These are phyloP conservation scores for Actinia equina DNA, from an alignment of 64 coral and sea anemone species.

Conservation along the genomic window DNA sequence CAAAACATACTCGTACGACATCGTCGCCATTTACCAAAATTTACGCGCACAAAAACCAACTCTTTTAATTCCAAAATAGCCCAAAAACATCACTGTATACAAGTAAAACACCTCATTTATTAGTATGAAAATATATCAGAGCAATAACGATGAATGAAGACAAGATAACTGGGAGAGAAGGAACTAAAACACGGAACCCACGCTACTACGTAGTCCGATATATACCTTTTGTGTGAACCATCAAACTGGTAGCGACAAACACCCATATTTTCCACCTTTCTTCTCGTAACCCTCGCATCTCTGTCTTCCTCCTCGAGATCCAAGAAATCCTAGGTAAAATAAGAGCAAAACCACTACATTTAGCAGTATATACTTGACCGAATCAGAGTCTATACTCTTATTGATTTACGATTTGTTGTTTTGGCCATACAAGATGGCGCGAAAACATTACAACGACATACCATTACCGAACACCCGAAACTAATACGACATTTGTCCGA, in stretches of 20 bases:
- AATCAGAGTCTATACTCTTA: neutral
- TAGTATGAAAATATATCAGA: neutral
- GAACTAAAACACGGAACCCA: slow-evolving; percentile 4
- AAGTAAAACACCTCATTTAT: neutral
- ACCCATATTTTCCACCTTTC: slow-evolving; percentile 17
- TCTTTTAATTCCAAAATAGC: neutral
- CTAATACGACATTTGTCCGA: neutral
- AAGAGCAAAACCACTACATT: neutral
- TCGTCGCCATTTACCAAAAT: neutral
- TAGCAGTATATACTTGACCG: slow-evolving; percentile 6
- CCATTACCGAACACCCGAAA: neutral
- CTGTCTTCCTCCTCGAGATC: slow-evolving; percentile 6
- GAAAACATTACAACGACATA: slow-evolving; percentile 2
- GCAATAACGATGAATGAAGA: neutral
- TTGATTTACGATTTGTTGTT: slow-evolving; percentile 31
- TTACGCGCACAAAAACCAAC: neutral
- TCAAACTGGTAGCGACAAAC: slow-evolving; percentile 21
- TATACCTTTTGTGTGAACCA: slow-evolving; percentile 20
- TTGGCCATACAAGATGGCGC: neutral
- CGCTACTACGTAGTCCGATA: slow-evolving; percentile 1
- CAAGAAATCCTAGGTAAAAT: slow-evolving; percentile 1
- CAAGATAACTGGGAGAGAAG: neutral
- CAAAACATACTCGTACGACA: slow-evolving; percentile 13
- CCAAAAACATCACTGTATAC: neutral
- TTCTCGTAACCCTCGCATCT: slow-evolving; percentile 14